phyloP scores from a whole-genome alignment of 2,888 invertebrate species.

The Phortica okadai region DNA sequence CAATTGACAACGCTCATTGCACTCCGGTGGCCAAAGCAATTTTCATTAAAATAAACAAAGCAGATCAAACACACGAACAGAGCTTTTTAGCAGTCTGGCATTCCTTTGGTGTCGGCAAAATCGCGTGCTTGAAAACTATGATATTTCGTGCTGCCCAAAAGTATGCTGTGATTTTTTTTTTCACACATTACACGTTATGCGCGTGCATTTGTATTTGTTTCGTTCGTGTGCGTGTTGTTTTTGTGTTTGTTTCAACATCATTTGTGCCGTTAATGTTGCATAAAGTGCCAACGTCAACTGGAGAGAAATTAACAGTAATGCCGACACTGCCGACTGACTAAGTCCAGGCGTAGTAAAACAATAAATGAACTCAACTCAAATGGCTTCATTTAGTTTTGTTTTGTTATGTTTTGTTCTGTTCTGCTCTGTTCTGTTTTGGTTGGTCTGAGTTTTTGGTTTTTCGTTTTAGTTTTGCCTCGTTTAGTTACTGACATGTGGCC shows the following conservation, averaged over 20 bases:
- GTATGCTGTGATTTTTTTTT: conserved; percentile 12
- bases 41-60: conserved; percentile 5
- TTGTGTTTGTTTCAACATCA: conserved; percentile 20
- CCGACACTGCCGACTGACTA: background rate
- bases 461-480: background rate
- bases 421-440: conserved; percentile 5
- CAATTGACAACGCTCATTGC: background rate
- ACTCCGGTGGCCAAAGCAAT: background rate
- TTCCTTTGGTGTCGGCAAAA: background rate
- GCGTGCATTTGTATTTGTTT: background rate
- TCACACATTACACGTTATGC: conserved; percentile 3
- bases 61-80: background rate
- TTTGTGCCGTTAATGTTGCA: conserved; percentile 26
- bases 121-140: background rate
- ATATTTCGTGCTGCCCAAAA: conserved; percentile 8
- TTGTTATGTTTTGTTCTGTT: conserved; percentile 14
- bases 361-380: conserved; percentile 30
- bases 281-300: conserved; percentile 21
- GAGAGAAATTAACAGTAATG: conserved; percentile 20
- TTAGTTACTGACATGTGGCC: conserved; percentile 13
- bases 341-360: conserved; percentile 18
- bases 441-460: background rate
- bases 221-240: background rate
- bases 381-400: conserved; percentile 16
- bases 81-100: too few relatives aligned